phyloP scores from a whole-genome alignment of 1,140 invertebrate species.

The Thalassaphorura encarpata region DNA sequence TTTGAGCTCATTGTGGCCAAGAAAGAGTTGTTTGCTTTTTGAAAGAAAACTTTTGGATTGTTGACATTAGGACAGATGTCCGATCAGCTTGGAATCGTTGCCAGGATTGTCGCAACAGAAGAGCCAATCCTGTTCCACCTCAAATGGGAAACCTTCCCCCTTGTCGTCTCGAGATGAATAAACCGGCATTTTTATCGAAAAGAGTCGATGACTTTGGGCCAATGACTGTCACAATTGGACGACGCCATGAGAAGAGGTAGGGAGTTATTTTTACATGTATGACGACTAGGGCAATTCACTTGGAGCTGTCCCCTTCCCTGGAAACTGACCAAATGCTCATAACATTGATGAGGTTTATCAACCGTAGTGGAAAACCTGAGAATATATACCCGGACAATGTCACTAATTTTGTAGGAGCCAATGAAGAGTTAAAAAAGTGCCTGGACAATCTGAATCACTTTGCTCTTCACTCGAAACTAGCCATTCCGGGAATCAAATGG shows the following conservation, averaged over 20 bases:
- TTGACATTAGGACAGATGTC: neutral
- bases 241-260: conserved; percentile 24
- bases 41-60: neutral
- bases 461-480: neutral
- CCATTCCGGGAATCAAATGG: conserved; percentile 25
- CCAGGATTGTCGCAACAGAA: neutral
- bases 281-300: conserved; percentile 31
- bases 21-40: too few species aligned
- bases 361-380: conserved; percentile 25
- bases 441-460: neutral
- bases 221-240: conserved; percentile 11
- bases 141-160: neutral
- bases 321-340: conserved; percentile 25
- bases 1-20: too few species aligned
- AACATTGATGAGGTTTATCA: conserved; percentile 30
- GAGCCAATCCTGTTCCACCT: neutral
- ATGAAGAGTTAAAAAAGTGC: conserved; percentile 11
- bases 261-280: conserved; percentile 31
- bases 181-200: conserved; percentile 9
- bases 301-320: conserved; percentile 32
- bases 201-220: conserved; percentile 30
- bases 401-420: conserved; percentile 30
- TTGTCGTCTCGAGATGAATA: too few species aligned
- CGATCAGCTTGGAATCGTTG: neutral
- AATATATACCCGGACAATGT: conserved; percentile 33